Evolutionary conservation across 2,797 vertebrate species (phyloP).

Genomic region (Myotis findleyi): DNA sequence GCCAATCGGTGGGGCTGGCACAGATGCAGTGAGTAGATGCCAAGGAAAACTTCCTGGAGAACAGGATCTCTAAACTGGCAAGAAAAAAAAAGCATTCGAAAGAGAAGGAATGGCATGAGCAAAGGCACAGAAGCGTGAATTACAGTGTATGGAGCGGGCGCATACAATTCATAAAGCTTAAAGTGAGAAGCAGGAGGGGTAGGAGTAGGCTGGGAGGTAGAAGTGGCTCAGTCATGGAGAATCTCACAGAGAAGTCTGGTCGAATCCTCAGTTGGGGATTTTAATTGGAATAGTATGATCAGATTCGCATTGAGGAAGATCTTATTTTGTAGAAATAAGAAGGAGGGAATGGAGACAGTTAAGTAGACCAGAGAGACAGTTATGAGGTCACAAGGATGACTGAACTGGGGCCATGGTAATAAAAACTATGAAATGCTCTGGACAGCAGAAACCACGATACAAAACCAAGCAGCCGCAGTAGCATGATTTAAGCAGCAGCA

Average conservation of each 20-base stretch:
- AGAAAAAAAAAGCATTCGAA: not conserved
- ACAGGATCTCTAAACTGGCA: not conserved
- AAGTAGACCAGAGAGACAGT: not conserved
- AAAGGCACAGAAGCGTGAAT: not conserved
- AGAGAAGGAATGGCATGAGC: not conserved
- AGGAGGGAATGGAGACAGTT: not conserved
- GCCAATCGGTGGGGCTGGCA: not conserved
- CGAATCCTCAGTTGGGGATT: not conserved
- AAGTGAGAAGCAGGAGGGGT: not conserved
- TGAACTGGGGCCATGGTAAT: not conserved
- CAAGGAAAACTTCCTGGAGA: not conserved
- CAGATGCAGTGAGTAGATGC: not conserved
- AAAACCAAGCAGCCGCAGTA: not conserved
- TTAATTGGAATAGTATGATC: not conserved
- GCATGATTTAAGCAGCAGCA: not conserved
- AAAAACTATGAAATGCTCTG: not conserved
- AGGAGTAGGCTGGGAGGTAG: too few species aligned
- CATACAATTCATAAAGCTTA: not conserved
- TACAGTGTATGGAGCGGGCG: accelerated
- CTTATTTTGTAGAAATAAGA: not conserved
- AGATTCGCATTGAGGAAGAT: not conserved
- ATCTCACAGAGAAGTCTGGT: not conserved
- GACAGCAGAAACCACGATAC: not conserved
- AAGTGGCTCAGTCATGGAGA: not conserved
- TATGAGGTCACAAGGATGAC: not conserved